These are phyloP conservation scores for Stenchaetothrips biformis DNA, from an alignment of 2,888 invertebrate genomes.

Conservation along the genomic window DNA sequence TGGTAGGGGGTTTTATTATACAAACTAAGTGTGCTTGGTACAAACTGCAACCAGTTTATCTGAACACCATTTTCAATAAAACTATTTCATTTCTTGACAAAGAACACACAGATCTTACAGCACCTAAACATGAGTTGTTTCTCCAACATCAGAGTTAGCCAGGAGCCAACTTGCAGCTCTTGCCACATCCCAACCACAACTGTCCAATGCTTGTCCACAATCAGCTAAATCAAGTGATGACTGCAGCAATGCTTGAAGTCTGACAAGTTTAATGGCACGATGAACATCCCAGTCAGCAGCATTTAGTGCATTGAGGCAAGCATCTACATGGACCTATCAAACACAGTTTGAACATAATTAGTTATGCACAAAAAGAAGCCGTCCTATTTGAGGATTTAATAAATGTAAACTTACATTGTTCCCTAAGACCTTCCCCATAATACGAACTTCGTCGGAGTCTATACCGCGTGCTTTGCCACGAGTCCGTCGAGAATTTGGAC, in stretches of 20 bases:
- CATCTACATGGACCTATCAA: slow-evolving; percentile 61
- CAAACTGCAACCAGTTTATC: neutral
- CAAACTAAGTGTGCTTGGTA: neutral
- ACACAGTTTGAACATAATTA: slow-evolving; percentile 28
- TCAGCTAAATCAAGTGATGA: slow-evolving; percentile 38
- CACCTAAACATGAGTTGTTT: neutral
- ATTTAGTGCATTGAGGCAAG: slow-evolving; percentile 75
- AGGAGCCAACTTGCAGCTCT: slow-evolving; percentile 61
- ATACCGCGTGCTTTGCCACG: slow-evolving; percentile 65
- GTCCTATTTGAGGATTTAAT: neutral
- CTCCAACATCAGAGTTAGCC: slow-evolving; percentile 37
- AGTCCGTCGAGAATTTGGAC: slow-evolving; percentile 62
- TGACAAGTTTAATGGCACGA: slow-evolving; percentile 76
- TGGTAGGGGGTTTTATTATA: neutral
- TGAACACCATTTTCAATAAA: neutral
- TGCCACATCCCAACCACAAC: slow-evolving; percentile 61
- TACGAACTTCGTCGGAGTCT: slow-evolving; percentile 86
- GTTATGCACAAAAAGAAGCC: neutral
- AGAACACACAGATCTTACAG: neutral
- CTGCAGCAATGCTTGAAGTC: slow-evolving; percentile 54
- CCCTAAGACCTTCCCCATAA: slow-evolving; percentile 83
- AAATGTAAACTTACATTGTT: slow-evolving; percentile 54
- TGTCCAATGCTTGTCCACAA: slow-evolving; percentile 50
- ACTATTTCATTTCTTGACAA: neutral
- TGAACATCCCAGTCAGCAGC: slow-evolving; percentile 85